These are phyloP conservation scores for Gryllus longicercus DNA, from an alignment of 2,888 invertebrate species.

Conservation along the genomic window DNA sequence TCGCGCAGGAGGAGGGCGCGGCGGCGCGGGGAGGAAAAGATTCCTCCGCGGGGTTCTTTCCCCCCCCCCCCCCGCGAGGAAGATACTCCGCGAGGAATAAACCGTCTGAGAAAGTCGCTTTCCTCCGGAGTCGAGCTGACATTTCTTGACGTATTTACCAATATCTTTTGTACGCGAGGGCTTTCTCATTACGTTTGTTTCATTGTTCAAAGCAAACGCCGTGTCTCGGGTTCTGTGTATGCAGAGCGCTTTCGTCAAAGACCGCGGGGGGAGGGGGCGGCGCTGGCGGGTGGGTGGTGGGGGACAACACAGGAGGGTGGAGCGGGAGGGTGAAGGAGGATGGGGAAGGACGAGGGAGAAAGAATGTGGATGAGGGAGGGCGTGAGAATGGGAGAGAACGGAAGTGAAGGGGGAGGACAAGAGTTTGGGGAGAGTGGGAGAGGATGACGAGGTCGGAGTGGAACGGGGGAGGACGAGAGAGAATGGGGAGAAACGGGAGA, in stretches of 20 bases:
- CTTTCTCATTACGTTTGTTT: slow-evolving; percentile 17
- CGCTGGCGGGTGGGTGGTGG: not conserved
- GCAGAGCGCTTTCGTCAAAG: not conserved
- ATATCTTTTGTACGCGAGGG: slow-evolving; percentile 1
- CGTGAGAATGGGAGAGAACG: no score
- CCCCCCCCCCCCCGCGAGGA: no score
- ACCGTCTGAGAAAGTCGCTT: not conserved
- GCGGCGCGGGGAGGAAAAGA: no score
- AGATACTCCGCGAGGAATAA: not conserved
- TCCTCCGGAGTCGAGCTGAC: not conserved
- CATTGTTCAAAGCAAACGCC: slow-evolving; percentile 8
- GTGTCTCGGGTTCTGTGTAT: not conserved
- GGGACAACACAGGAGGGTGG: no score
- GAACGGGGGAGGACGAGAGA: no score
- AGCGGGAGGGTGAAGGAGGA: no score
- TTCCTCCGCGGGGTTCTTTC: no score
- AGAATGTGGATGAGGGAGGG: not conserved
- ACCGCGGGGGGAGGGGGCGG: not conserved
- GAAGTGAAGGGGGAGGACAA: no score
- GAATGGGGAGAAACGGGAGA: not conserved
- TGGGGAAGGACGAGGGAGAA: not conserved
- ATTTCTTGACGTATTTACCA: slow-evolving; percentile 17
- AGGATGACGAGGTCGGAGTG: not conserved
- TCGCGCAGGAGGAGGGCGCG: no score
- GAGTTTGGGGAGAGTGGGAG: no score